Base-by-base conservation (phyloP, 1,140 invertebrate genomes). In the Linepithema humile region DNA sequence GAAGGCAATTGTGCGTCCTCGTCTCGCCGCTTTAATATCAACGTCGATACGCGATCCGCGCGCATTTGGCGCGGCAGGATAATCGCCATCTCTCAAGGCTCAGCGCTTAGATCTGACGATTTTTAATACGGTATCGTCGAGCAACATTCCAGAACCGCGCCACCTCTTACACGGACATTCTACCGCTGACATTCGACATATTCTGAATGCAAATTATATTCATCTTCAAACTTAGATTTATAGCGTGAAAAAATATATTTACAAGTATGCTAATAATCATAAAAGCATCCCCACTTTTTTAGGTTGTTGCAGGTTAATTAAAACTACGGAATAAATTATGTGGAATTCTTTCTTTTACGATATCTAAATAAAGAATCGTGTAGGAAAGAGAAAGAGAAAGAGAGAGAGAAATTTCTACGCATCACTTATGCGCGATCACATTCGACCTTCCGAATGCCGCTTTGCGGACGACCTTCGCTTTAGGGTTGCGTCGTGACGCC, bases 391-490 rank as follows among this genome's bases (percentile, higher is more conserved):
- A 55, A n/a, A 55, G 53, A 69, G 15, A 48, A 40, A 20, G 17
- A 45, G 65, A 32, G 26, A 53, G 17, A 70, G 17, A 55, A 17
- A 50, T 3, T 48, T 64, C 40, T 32, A 45, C 55, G 15, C 26
- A 38, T 73, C 26, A 73, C 50, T 72, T 9, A 15, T 38, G 60
- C 20, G 45, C 53, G 74, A 35, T 50, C 74, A 29, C 60, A 32
- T 12, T 55, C 75, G 64, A 55, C 75, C 75, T 80, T 80, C 75
- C n/a, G 64, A 77, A 77, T 64, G 72, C 29, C 69, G 35, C 20
- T n/a, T 29, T 29, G 38, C 26, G 50, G 55, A 17, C 59, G 72
- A 55, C 72, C 59, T 83, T 83, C 59, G 45, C 53, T 64, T 60
- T 83, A 67, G 73, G 62, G 59, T 50, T 65, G 65, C 65, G n/a